Evolutionary conservation across 2,113 vertebrate genomes (phyloP).

Genomic region (Dasypus novemcinctus): DNA sequence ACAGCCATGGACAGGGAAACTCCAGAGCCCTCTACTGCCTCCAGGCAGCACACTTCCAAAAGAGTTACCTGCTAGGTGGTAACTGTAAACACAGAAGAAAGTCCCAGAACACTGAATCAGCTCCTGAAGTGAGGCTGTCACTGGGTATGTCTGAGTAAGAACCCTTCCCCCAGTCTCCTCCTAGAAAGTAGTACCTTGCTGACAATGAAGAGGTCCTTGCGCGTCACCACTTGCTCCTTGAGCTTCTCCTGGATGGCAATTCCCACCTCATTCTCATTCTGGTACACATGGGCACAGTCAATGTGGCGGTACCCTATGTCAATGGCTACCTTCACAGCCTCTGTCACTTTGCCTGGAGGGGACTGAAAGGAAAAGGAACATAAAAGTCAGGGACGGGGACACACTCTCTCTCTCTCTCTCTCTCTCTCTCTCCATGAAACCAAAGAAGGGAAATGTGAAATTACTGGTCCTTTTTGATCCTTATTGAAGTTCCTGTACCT

Average conservation of each 20-base stretch:
- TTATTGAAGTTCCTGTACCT: neutral
- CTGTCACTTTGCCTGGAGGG: slow-evolving; percentile 81
- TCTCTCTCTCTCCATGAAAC: too few species aligned
- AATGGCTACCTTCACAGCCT: slow-evolving; percentile 87
- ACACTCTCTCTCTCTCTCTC: too few species aligned
- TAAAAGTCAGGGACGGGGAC: neutral
- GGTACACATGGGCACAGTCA: slow-evolving; percentile 89
- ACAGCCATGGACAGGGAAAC: fast-evolving
- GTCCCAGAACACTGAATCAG: neutral
- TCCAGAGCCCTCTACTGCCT: neutral
- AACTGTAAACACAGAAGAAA: neutral
- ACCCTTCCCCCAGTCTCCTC: neutral
- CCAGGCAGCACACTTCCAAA: neutral
- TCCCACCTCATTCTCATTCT: slow-evolving; percentile 91
- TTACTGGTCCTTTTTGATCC: fast-evolving
- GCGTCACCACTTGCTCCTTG: slow-evolving; percentile 85
- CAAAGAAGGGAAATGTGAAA: neutral
- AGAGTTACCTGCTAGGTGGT: fast-evolving
- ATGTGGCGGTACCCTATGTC: slow-evolving; percentile 91
- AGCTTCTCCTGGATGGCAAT: slow-evolving; percentile 88
- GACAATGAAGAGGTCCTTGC: slow-evolving; percentile 92
- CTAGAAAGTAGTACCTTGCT: slow-evolving; percentile 87
- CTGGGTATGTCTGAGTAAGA: fast-evolving
- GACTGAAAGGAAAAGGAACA: slow-evolving; percentile 80
- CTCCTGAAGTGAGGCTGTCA: neutral